Evolutionary conservation across 2,797 vertebrate species (phyloP), one percentile per base, ranked within the genome.

Genomic region (Aselliscus stoliczkanus): DNA sequence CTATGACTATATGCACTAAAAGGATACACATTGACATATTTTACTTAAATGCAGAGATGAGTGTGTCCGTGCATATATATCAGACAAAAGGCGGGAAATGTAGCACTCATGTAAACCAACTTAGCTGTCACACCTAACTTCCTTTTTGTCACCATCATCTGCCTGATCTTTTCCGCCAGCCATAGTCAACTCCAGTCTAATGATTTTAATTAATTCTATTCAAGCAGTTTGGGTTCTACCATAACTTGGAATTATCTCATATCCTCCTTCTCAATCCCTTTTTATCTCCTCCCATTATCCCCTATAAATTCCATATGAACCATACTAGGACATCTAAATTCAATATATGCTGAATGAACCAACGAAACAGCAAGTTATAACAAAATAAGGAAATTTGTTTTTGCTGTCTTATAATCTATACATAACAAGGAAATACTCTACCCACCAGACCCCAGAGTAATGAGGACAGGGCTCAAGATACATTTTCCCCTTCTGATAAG

Each of bases 361-460:
- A 77, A 93, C 44, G 60, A 73, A 96, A 65, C 1, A 65, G 34
- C 31, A 3, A 93, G 44, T 87, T 62, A 56, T 56, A 77, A 87
- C 14, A 52, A 81, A 29, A 34, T 42, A 86, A 70, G 17, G 1
- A 64, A 56, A 80, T 31, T 21, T 64, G 25, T 10, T 87, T 80
- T 90, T 80, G 69, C 21, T 42, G 21, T 69, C 70, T 62, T 92
- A n/a, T 44, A 85, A 89, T 42, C 42, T 81, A 6, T 13, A 52
- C 11, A 82, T 82, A 7, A 11, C 82, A 84, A 88, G 37, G 64
- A 97, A 89, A 76, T 69, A 95, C 11, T 79, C 37, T 90, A 90
- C 44, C 64, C 44, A 17, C 4, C 79, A 34, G 76, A 93, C 17
- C 14, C 56, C 20, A 77, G 7, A 18, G 17, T 80, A 89, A 72